Base-by-base conservation (phyloP, 1,140 invertebrate genomes). In the Phenacoccus solenopsis region DNA sequence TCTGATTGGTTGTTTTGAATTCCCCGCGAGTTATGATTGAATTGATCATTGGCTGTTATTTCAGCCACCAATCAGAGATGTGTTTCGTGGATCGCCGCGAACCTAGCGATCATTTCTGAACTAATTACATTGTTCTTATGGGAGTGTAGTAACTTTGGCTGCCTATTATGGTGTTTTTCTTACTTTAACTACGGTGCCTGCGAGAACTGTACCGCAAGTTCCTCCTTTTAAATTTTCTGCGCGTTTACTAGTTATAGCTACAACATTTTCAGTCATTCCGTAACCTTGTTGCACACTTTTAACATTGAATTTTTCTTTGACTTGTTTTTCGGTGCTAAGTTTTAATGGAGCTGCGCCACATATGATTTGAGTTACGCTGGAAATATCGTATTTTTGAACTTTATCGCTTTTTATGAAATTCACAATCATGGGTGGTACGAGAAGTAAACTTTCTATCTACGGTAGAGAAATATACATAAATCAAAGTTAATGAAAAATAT, bases 211-310 rank as follows among this genome's bases (percentile, higher is more conserved):
- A 13, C 74, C 72, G 24, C 76, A 76, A 32, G 70, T 72, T 2
- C 69, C 69, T 28, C 9, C 9, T 21, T 72, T 73, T 59, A 69
- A 9, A 10, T 24, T 22, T 74, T 5, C 76, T 67, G 38, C 76
- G 70, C 1, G 78, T 75, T 1, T 64, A 9, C 22, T 3, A 22
- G 56, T 20, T 1, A 24, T 1, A 25, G 79, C 80, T 73, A 86
- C 75, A 0, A 86, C 85, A 0, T 84, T 81, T 76, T 90, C 88
- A 2, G 87, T 89, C 75, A 90, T 81, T 0, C 88, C 87, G 74
- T 89, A 89, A 0, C 82, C 86, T 75, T 88, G 87, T 20, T 76
- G 75, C 72, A 80, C 73, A 24, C 22, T 10, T 70, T 77, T 76
- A 3, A 78, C 75, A 10, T 64, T 64, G 21, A 64, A 64, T 64